Percentiles rank a stretch among this genome's conserved stretches.
Evolutionary conservation across 2,888 invertebrate species (phyloP).

Genomic region (Phortica magna): DNA sequence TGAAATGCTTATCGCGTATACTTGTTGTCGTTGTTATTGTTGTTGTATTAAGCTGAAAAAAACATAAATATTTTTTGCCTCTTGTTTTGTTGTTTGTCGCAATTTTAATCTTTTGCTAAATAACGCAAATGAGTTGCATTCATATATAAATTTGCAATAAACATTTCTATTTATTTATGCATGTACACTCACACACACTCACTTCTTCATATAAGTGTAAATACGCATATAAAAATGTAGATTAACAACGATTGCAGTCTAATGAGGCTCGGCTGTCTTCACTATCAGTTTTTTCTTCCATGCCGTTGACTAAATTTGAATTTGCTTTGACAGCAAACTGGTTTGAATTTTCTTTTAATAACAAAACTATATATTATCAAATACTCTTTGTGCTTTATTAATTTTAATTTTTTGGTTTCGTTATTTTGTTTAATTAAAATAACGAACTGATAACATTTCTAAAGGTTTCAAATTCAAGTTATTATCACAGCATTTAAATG

Average conservation of each 20-base stretch:
- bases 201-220: neutral
- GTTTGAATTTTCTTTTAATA: neutral
- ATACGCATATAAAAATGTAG: conserved; percentile 2
- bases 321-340: neutral
- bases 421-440: neutral
- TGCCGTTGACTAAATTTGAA: neutral
- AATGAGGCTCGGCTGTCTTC: neutral
- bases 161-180: conserved; percentile 19
- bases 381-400: neutral
- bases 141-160: conserved; percentile 4
- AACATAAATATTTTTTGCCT: neutral
- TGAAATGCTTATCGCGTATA: neutral
- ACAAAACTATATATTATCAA: neutral
- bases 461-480: no score
- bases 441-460: conserved; percentile 5
- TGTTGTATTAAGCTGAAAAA: neutral
- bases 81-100: neutral
- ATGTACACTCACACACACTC: neutral
- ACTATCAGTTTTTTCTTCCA: neutral
- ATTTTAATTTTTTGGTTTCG: no score
- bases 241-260: conserved; percentile 1
- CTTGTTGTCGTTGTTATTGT: neutral
- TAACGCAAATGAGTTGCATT: neutral
- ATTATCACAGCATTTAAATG: neutral
- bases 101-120: neutral